Evolutionary conservation across 2,888 invertebrate species (phyloP), one percentile per base, ranked within the genome.

Genomic region (Falcaria lacertinaria): DNA sequence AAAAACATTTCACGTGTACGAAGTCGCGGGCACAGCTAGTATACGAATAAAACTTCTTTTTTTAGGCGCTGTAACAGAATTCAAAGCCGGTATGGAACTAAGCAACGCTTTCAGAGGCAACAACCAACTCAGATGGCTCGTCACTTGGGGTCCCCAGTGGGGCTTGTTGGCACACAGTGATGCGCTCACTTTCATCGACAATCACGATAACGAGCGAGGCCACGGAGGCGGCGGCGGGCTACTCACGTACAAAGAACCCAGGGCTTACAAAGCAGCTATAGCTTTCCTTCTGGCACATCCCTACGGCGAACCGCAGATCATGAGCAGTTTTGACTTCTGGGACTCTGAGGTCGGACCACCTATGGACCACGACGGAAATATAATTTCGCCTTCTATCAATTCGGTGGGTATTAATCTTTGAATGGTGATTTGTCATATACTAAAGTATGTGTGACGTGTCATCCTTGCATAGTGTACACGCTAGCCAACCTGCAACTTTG

Each of bases 231-330:
- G 88, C 0, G 90, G 90, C 2, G 80, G 76, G 13, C 80, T 93
- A 13, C 79, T 94, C 11, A 94, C 91, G 0, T 91, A 93, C 74
- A 94, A 94, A 62, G 72, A 90, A 0, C 48, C 93, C 0, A 91
- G 90, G 47, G 84, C 89, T n/a, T 95, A 95, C 72, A 95, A 92
- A 54, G 89, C 91, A 89, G 97, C 97, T 0, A 93, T 93, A 1
- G 96, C 96, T 0, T 97, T 97, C 74, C 93, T 95, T 86, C 74
- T 98, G 56, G 96, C 97, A 0, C 94, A 94, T 88, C 93, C 95
- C 0, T 96, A 95, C 55, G 95, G 95, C 0, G 91, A 92, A 45
- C 93, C 95, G 0, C 91, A 95, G 38, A 88, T 97, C 16, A 96
- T 98, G 95, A 97, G 96, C 68, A 96, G 97, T 53, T 98, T 93